Evolutionary conservation across 2,113 vertebrate species (phyloP).

Genomic region (Burhinus oedicnemus): DNA sequence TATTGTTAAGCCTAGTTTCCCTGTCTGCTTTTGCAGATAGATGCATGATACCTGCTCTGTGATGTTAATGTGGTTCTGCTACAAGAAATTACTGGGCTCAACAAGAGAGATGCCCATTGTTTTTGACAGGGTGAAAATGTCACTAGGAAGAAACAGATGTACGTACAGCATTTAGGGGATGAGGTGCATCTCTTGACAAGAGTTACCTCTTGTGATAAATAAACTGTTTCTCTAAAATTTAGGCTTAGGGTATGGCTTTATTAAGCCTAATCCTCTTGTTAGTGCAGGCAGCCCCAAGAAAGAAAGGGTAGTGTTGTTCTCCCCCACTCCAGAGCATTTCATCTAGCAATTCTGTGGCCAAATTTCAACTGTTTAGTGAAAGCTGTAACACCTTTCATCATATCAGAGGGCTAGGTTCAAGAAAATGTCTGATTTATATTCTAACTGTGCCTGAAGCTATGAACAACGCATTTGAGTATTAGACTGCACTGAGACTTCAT

Average conservation of each 20-base stretch:
- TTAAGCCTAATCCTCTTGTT: neutral
- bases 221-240: neutral
- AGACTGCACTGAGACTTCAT: neutral
- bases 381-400: neutral
- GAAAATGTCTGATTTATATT: neutral
- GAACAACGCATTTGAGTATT: neutral
- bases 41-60: constrained; percentile 44
- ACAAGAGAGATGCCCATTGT: neutral
- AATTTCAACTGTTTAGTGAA: neutral
- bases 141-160: neutral
- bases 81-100: neutral
- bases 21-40: constrained; percentile 40
- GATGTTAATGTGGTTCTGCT: constrained; percentile 13
- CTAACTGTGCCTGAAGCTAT: constrained; percentile 18
- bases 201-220: neutral
- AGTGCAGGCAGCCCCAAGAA: constrained; percentile 21
- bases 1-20: constrained; percentile 23
- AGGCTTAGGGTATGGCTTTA: neutral
- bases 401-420: neutral
- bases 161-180: neutral
- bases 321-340: neutral
- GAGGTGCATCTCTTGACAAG: neutral
- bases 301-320: neutral
- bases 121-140: neutral
- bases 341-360: neutral